These are phyloP conservation scores for Auanema sp. DNA, from an alignment of 2,888 invertebrate genomes.

Conservation along the genomic window DNA sequence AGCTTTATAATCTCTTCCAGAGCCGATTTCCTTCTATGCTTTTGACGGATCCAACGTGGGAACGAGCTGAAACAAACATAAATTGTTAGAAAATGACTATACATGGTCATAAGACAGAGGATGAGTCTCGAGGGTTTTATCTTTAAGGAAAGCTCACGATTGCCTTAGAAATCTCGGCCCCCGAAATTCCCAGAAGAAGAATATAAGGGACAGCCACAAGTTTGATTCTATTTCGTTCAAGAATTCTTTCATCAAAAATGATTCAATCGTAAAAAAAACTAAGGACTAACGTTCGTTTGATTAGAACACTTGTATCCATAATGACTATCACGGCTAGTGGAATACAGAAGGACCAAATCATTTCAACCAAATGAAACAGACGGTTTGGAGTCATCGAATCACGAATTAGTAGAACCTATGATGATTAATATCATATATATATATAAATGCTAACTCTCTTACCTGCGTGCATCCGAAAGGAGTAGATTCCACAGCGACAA, in stretches of 20 bases:
- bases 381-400: slow-evolving; percentile 19
- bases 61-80: slow-evolving; percentile 14
- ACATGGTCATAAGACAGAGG: too few relatives aligned
- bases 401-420: neutral
- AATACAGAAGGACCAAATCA: slow-evolving; percentile 33
- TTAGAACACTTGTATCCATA: slow-evolving; percentile 29
- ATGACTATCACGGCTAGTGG: slow-evolving; percentile 29
- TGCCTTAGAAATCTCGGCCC: neutral
- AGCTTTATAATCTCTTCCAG: slow-evolving; percentile 33
- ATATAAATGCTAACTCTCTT: too few relatives aligned
- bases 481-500: slow-evolving; percentile 24
- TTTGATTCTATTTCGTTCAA: too few relatives aligned
- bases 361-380: slow-evolving; percentile 32
- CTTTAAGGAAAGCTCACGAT: too few relatives aligned
- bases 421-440: neutral
- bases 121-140: slow-evolving; percentile 1
- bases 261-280: too few relatives aligned
- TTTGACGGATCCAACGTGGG: slow-evolving; percentile 4
- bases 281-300: slow-evolving; percentile 25
- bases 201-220: too few relatives aligned
- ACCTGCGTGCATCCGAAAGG: slow-evolving; percentile 27
- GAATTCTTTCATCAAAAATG: too few relatives aligned
- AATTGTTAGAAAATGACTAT: too few relatives aligned
- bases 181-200: neutral
- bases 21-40: slow-evolving; percentile 22